phyloP scores from a whole-genome alignment of 35 echinoderm and acorn worm genomes.

The Anneissia japonica region DNA sequence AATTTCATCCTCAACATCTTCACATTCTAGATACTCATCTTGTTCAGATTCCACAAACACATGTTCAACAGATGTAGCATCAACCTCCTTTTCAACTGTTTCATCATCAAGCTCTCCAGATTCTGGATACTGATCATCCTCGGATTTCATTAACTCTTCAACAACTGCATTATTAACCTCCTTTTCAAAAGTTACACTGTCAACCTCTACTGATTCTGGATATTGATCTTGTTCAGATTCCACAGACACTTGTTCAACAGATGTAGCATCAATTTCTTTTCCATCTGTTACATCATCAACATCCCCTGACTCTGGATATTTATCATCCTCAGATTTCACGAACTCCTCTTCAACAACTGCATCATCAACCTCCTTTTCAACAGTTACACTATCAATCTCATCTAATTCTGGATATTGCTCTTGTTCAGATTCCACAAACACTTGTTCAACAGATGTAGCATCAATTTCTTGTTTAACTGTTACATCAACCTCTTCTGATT shows the following conservation, averaged over 20 bases:
- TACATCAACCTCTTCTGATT: not conserved
- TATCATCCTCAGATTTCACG: not conserved
- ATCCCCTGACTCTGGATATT: not conserved
- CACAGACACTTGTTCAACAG: not conserved
- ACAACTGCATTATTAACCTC: constrained; percentile 12
- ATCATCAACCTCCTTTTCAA: no score
- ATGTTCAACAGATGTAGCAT: not conserved
- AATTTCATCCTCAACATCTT: not conserved
- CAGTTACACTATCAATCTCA: no score
- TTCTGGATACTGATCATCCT: constrained; percentile 13
- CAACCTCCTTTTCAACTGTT: not conserved
- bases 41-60: not conserved
- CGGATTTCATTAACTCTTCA: not conserved
- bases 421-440: no score
- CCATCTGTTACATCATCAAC: not conserved
- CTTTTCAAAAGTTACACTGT: constrained; percentile 1
- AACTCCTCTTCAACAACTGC: constrained; percentile 13
- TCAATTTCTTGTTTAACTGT: no score
- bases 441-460: no score
- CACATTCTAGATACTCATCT: not conserved
- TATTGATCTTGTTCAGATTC: not conserved
- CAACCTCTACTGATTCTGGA: not conserved
- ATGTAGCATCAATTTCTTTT: not conserved
- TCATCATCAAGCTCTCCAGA: not conserved
- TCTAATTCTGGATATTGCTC: not conserved